A percentile compares a stretch with the other conserved stretches of the same genome.
phyloP scores from a whole-genome alignment of 2,888 invertebrate genomes.

The Plagodis pulveraria region DNA sequence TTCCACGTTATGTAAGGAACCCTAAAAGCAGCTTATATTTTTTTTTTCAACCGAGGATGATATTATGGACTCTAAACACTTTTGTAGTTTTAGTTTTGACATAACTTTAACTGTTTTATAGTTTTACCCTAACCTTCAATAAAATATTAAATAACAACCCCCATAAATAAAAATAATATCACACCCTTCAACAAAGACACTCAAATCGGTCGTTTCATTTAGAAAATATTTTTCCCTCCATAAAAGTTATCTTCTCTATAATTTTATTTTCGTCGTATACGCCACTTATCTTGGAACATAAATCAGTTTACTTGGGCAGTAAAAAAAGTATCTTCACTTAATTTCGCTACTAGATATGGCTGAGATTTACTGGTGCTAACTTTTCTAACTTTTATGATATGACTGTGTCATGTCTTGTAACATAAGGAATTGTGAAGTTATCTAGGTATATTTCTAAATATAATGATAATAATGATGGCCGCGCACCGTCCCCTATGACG shows the following conservation, averaged over 20 bases:
- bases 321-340: conserved; percentile 36
- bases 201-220: conserved; percentile 18
- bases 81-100: too few species aligned
- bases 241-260: conserved; percentile 32
- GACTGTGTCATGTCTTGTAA: neutral
- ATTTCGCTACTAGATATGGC: conserved; percentile 27
- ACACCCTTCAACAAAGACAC: conserved; percentile 13
- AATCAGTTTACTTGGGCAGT: conserved; percentile 37
- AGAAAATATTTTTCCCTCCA: conserved; percentile 21
- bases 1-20: too few species aligned
- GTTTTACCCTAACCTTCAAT: neutral
- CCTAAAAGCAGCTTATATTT: too few species aligned
- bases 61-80: too few species aligned
- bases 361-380: conserved; percentile 20
- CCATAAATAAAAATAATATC: conserved; percentile 2
- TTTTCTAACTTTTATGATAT: conserved; percentile 9
- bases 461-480: too few species aligned
- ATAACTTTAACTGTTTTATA: too few species aligned
- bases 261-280: conserved; percentile 33
- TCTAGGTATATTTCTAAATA: too few species aligned
- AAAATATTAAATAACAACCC: neutral
- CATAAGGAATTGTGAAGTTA: neutral
- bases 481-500: too few species aligned
- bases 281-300: conserved; percentile 36
- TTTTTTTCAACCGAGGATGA: too few species aligned